These are phyloP conservation scores for Micromesistius poutassou DNA, from an alignment of 2,797 vertebrate species.

Conservation along the genomic window DNA sequence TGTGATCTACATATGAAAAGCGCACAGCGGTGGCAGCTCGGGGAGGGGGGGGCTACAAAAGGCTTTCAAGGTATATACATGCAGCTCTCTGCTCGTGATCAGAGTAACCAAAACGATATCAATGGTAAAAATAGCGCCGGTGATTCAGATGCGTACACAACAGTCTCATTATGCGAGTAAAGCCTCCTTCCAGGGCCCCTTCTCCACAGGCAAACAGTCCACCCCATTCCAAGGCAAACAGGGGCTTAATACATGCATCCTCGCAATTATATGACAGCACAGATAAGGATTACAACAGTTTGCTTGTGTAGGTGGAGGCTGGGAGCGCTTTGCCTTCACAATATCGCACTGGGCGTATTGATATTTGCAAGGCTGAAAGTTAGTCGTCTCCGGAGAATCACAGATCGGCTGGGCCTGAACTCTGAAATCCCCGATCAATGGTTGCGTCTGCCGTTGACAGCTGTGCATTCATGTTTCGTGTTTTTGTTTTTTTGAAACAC, in stretches of 20 bases:
- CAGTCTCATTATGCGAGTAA: slow-evolving; percentile 36
- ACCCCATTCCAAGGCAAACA: slow-evolving; percentile 12
- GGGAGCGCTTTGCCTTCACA: slow-evolving; percentile 10
- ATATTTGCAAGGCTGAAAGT: neutral
- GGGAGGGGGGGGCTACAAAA: slow-evolving; percentile 42
- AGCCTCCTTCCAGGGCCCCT: slow-evolving; percentile 25
- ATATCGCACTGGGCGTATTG: neutral
- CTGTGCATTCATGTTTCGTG: neutral
- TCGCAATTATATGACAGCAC: slow-evolving; percentile 25
- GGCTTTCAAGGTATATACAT: slow-evolving; percentile 38
- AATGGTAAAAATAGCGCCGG: slow-evolving; percentile 25
- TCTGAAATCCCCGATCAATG: neutral
- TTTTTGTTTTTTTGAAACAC: neutral
- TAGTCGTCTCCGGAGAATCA: neutral
- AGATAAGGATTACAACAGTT: slow-evolving; percentile 28
- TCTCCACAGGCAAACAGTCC: slow-evolving; percentile 13
- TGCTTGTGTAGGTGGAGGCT: slow-evolving; percentile 23
- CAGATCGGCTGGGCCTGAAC: neutral
- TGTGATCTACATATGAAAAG: slow-evolving; percentile 55
- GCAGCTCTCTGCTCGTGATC: slow-evolving; percentile 37
- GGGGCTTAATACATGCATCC: slow-evolving; percentile 29
- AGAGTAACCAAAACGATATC: slow-evolving; percentile 33
- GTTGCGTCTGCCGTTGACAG: neutral
- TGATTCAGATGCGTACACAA: slow-evolving; percentile 24
- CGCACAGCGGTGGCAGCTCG: slow-evolving; percentile 30